A percentile compares a stretch with the other conserved stretches of the same genome.
Evolutionary conservation across 2,888 invertebrate species (phyloP).

Genomic region (Epirrita christyi): DNA sequence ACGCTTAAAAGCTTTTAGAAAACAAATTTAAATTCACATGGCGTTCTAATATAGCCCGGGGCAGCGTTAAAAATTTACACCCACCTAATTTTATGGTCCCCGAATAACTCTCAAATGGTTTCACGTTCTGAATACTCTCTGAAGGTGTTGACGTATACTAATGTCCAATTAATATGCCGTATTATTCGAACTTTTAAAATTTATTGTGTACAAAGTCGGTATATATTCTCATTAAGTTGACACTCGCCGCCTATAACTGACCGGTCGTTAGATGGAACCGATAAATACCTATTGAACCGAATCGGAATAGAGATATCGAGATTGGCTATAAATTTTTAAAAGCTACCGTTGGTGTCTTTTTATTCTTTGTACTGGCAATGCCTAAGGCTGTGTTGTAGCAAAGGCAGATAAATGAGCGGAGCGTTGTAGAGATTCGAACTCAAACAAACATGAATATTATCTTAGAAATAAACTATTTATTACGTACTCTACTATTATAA

Average conservation of each 20-base stretch:
- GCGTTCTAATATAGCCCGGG: conserved; percentile 52
- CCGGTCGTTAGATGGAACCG: conserved; percentile 74
- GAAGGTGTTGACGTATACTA: conserved; percentile 73
- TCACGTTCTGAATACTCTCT: conserved; percentile 47
- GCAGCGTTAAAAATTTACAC: conserved; percentile 59
- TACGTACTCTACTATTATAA: too few species aligned
- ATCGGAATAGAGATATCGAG: conserved; percentile 45
- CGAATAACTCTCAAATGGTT: conserved; percentile 56
- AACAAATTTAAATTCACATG: conserved; percentile 58
- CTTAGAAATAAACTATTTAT: too few species aligned
- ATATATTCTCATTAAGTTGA: conserved; percentile 83
- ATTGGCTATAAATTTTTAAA: conserved; percentile 33
- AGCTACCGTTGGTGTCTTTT: conserved; percentile 23
- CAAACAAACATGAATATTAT: too few species aligned
- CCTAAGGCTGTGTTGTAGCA: conserved; percentile 3
- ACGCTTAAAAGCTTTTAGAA: conserved; percentile 49
- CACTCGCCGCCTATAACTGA: conserved; percentile 75
- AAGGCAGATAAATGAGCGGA: neutral
- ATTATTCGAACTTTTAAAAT: conserved; percentile 72
- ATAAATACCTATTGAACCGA: conserved; percentile 67
- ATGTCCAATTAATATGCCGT: conserved; percentile 82
- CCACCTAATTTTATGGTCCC: conserved; percentile 64
- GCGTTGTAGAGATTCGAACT: neutral
- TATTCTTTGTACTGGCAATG: conserved; percentile 2
- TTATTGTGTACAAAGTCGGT: conserved; percentile 71